These are phyloP conservation scores for Drosophila borborema DNA, from an alignment of 2,888 invertebrate genomes.

Conservation along the genomic window DNA sequence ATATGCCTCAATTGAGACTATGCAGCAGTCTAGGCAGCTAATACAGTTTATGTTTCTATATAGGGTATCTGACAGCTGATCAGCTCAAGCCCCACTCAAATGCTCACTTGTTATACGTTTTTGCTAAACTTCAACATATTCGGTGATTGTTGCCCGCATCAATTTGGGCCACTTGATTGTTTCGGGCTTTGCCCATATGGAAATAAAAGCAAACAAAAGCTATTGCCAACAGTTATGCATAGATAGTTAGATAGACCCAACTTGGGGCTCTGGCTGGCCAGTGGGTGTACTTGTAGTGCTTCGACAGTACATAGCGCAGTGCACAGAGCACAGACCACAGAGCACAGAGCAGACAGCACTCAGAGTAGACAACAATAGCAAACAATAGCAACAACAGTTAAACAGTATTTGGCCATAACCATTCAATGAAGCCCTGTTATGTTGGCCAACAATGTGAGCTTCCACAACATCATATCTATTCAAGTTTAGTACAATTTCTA, in stretches of 20 bases:
- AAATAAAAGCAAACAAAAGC: conserved; percentile 34
- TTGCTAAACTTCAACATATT: conserved; percentile 26
- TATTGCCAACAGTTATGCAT: conserved; percentile 38
- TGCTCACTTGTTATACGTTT: conserved; percentile 14
- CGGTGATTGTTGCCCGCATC: conserved; percentile 55
- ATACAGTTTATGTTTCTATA: neutral
- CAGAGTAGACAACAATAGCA: neutral
- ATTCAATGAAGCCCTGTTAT: conserved; percentile 6
- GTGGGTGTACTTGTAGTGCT: conserved; percentile 54
- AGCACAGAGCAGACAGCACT: neutral
- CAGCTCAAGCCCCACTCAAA: no score
- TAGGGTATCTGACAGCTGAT: conserved; percentile 14
- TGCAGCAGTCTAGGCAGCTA: neutral
- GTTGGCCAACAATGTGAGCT: neutral
- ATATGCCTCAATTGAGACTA: no score
- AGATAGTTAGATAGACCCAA: conserved; percentile 33
- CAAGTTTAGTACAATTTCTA: neutral
- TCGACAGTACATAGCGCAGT: conserved; percentile 24
- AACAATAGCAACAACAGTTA: conserved; percentile 23
- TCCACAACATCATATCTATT: neutral
- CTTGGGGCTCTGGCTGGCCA: conserved; percentile 21
- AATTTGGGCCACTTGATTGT: conserved; percentile 51
- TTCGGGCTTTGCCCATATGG: conserved; percentile 48
- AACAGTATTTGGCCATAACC: neutral
- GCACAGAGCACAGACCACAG: neutral